Base-by-base conservation (phyloP, 2,113 vertebrate species). In the Thalassarche chlororhynchos region DNA sequence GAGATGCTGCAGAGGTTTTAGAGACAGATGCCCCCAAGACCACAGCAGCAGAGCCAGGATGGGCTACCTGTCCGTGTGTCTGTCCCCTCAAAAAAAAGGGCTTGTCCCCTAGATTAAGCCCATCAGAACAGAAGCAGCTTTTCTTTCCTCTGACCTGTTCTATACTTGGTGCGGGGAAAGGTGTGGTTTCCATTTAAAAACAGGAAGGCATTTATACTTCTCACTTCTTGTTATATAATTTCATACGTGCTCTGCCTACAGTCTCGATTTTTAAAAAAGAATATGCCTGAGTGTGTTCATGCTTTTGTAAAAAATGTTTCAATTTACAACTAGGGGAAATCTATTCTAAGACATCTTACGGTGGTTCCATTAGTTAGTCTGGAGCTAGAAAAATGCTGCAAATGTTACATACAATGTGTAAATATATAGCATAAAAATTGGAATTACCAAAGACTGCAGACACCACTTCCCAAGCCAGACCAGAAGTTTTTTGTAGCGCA, bases 291-390 rank as follows among this genome's bases (percentile, higher is more conserved):
- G 31, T 58, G 34, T 57, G 57, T 93, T 62, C 71, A 44, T 93
- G 96, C 78, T 90, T 92, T 74, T 79, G 86, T 80, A 88, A 94
- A 96, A 97, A 49, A 71, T 68, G 20, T 80, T 94, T 92, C 42
- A 54, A 66, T 96, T 94, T 90, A 21, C n/a, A 91, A 20, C 9
- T 49, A 79, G 38, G 57, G 46, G 42, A 93, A 70, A 74, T 69
- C 16, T 90, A n/a, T 89, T 90, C 36, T 46, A 66, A 64, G 29
- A 20, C 6, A 64, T 32, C 21, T 88, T 87, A 31, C 0, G 0
- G 23, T 31, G 17, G 49, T 95, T 92, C 64, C 60, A 62, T 80
- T 68, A 78, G 36, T 54, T 89, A 85, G 32, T 75, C 93, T 3
- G 9, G 32, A 89, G 34, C 10, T 70, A 54, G 28, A 78, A 84